Evolutionary conservation across 2,888 invertebrate genomes (phyloP).

Genomic region (Trachelus stipa): DNA sequence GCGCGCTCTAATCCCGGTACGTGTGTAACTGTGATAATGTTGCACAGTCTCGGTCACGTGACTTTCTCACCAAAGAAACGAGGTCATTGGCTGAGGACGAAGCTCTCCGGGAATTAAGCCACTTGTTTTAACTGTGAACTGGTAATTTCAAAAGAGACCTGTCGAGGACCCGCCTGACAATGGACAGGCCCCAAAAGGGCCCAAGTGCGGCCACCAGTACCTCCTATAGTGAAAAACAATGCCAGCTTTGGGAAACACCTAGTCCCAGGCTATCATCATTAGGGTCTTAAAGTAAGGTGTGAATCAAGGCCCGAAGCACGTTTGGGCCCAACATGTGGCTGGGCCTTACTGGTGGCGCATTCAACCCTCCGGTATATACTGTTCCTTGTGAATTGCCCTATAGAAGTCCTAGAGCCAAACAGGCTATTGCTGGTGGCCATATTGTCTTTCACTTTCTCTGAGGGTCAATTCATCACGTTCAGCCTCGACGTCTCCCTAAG

Average conservation of each 20-base stretch:
- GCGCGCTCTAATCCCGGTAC: too few relatives aligned
- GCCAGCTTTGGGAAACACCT: slow-evolving; percentile 24
- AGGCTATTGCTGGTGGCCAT: slow-evolving; percentile 39
- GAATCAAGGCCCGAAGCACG: neutral
- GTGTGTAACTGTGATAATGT: too few relatives aligned
- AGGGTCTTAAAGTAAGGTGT: slow-evolving; percentile 6
- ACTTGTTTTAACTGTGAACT: too few relatives aligned
- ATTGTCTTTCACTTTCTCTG: slow-evolving; percentile 26
- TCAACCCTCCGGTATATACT: slow-evolving; percentile 24
- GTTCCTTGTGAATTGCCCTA: neutral
- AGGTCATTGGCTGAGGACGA: too few relatives aligned
- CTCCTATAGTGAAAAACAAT: slow-evolving; percentile 15
- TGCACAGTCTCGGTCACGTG: too few relatives aligned
- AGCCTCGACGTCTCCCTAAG: too few relatives aligned
- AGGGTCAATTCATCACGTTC: too few relatives aligned
- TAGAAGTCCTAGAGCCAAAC: too few relatives aligned
- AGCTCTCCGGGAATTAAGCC: too few relatives aligned
- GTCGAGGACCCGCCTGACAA: neutral
- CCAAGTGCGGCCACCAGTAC: neutral
- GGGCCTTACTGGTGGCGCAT: slow-evolving; percentile 44
- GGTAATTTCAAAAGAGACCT: too few relatives aligned
- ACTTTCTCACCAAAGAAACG: too few relatives aligned
- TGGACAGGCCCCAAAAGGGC: neutral
- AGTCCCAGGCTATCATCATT: slow-evolving; percentile 26
- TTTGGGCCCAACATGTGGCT: slow-evolving; percentile 8